Percentiles rank a stretch among this genome's conserved stretches.
phyloP scores from a whole-genome alignment of 2,113 vertebrate species.

The Myrmecophaga tridactyla region DNA sequence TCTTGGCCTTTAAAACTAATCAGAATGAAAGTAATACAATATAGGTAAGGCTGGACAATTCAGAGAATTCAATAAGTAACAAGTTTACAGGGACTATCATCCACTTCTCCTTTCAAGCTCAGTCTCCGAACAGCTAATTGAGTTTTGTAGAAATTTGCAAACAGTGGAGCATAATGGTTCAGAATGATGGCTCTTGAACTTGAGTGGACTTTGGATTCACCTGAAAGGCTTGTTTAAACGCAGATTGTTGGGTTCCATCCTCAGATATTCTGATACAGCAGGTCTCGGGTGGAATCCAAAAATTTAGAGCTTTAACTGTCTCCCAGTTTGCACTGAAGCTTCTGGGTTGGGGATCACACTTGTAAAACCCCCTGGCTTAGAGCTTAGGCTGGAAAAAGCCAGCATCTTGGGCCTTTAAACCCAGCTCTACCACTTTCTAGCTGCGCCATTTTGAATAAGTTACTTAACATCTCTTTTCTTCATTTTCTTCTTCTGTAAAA shows the following conservation, averaged over 20 bases:
- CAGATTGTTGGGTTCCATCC: accelerated
- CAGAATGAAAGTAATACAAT: slow-evolving; percentile 35
- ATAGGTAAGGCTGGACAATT: background rate
- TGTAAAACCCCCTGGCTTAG: background rate
- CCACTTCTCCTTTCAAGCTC: background rate
- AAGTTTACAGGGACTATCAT: background rate
- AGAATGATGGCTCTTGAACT: background rate
- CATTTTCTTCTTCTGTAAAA: background rate
- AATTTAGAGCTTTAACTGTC: background rate
- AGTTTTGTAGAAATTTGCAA: background rate
- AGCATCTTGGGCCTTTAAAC: background rate
- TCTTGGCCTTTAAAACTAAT: slow-evolving; percentile 56
- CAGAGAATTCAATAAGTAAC: background rate
- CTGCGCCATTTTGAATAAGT: background rate
- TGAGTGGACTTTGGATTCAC: accelerated
- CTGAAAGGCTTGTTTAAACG: background rate
- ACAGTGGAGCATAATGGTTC: accelerated
- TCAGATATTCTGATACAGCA: background rate
- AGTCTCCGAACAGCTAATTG: background rate
- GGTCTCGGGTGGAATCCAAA: accelerated
- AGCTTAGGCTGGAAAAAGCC: background rate
- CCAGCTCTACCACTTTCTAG: background rate
- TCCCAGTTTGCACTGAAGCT: background rate
- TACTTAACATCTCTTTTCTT: background rate
- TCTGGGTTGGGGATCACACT: background rate